These are phyloP conservation scores for Phaenicophaeus curvirostris DNA, from an alignment of 2,797 vertebrate species.

Conservation along the genomic window DNA sequence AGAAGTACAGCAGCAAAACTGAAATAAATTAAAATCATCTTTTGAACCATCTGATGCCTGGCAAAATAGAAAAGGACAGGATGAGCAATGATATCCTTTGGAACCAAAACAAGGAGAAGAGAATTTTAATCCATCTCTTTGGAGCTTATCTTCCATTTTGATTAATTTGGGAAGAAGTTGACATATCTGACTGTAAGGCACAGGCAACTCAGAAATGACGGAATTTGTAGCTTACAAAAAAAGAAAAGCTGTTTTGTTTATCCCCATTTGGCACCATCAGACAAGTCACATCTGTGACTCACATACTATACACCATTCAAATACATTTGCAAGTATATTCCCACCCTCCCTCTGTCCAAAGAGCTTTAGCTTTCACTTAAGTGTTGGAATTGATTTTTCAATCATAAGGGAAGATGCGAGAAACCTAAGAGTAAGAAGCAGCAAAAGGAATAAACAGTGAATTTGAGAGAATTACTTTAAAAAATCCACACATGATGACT, in stretches of 20 bases:
- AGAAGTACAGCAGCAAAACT: conserved; percentile 8
- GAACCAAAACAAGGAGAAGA: not conserved
- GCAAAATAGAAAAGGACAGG: not conserved
- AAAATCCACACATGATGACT: not conserved
- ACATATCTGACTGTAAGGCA: not conserved
- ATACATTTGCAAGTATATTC: not conserved
- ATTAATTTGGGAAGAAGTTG: not conserved
- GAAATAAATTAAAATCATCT: conserved; percentile 28
- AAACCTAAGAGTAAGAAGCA: not conserved
- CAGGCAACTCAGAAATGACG: not conserved
- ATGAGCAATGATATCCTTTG: not conserved
- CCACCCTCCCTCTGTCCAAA: not conserved
- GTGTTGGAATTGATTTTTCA: not conserved
- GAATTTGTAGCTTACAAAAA: not conserved
- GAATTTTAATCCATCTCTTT: not conserved
- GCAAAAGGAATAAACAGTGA: not conserved
- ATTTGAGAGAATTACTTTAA: not conserved
- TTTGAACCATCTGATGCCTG: conserved; percentile 11
- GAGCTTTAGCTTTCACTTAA: not conserved
- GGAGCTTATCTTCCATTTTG: not conserved
- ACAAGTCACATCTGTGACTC: not conserved
- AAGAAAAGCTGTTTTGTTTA: not conserved
- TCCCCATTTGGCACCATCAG: not conserved
- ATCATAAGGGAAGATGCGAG: not conserved
- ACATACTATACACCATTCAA: no score